Conservation (phyloP, 2,888 invertebrate genomes). For the Sphinx pinastri region DNA sequence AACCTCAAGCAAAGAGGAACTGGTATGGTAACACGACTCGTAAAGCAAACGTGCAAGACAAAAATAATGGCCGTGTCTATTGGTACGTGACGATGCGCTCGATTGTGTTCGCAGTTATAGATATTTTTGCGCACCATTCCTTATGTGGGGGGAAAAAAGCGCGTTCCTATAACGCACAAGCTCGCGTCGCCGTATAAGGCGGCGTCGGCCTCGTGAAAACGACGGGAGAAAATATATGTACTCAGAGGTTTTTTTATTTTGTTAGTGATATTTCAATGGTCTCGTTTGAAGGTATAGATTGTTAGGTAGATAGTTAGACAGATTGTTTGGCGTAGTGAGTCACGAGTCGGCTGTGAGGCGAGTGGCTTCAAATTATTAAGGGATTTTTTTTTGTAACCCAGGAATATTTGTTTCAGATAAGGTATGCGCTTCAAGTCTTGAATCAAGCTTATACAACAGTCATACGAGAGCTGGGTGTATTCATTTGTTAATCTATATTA, state of each 20-base stretch:
- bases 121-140: slow-evolving; percentile 52
- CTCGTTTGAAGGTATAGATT: background rate
- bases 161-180: slow-evolving; percentile 50
- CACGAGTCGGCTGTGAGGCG: too few relatives aligned
- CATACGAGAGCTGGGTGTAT: too few relatives aligned
- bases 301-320: too few relatives aligned
- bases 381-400: too few relatives aligned
- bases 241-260: slow-evolving; percentile 12
- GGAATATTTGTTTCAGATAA: too few relatives aligned
- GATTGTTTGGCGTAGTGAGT: too few relatives aligned
- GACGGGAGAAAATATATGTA: slow-evolving; percentile 23
- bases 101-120: slow-evolving; percentile 65
- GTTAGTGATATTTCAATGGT: slow-evolving; percentile 15
- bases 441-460: too few relatives aligned
- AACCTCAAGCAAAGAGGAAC: slow-evolving; percentile 31
- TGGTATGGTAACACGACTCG: slow-evolving; percentile 41
- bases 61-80: slow-evolving; percentile 64
- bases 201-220: slow-evolving; percentile 9
- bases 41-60: slow-evolving; percentile 52
- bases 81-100: slow-evolving; percentile 73
- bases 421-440: too few relatives aligned
- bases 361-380: too few relatives aligned
- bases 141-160: slow-evolving; percentile 51
- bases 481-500: too few relatives aligned
- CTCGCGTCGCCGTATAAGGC: slow-evolving; percentile 49